Evolutionary conservation across 2,797 vertebrate species (phyloP).

Genomic region (Paramormyrops hopkinsi): DNA sequence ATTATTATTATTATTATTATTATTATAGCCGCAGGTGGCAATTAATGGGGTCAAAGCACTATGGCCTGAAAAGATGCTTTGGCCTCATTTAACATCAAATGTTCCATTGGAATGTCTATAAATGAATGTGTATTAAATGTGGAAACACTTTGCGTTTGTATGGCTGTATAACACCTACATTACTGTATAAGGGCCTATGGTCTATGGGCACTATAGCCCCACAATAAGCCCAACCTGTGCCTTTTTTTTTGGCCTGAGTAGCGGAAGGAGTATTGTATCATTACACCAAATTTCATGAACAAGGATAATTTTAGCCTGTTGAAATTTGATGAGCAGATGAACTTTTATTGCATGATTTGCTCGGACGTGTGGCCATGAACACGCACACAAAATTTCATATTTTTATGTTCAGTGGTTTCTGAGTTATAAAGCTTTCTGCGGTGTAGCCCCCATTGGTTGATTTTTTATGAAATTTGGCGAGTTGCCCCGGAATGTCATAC

Average conservation of each 20-base stretch:
- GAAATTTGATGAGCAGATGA: neutral
- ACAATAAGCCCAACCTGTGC: neutral
- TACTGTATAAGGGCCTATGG: neutral
- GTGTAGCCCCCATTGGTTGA: neutral
- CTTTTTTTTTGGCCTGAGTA: neutral
- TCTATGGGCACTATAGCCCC: neutral
- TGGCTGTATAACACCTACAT: neutral
- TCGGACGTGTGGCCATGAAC: neutral
- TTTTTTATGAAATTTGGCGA: neutral
- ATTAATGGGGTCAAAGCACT: neutral
- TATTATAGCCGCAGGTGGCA: neutral
- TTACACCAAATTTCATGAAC: neutral
- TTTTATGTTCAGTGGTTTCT: neutral
- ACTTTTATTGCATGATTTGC: neutral
- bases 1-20: neutral
- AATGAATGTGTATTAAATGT: neutral
- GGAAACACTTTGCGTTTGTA: neutral
- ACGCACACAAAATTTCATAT: neutral
- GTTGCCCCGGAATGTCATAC: neutral
- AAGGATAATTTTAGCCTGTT: neutral
- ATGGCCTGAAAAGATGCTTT: neutral
- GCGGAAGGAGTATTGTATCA: neutral
- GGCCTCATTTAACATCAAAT: neutral
- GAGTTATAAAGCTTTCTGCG: neutral
- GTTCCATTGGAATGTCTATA: neutral